Base-by-base conservation (phyloP, 2,113 vertebrate species). In the Caracal caracal region DNA sequence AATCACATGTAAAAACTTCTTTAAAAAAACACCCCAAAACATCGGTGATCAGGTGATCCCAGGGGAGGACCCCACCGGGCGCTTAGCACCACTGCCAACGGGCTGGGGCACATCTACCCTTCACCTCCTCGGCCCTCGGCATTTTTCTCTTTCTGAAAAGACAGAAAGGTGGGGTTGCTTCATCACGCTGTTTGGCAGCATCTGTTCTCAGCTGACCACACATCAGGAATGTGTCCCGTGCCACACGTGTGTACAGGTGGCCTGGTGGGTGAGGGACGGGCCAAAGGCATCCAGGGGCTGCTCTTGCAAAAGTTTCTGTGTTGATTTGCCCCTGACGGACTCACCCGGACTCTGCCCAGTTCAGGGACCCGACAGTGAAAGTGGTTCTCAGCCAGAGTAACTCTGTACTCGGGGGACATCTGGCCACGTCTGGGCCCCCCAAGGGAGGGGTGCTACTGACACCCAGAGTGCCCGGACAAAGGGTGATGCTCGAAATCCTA, bases 71-170 rank as follows among this genome's bases (percentile, higher is more conserved):
- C 6, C 81, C 4, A 0, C 65, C 11, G 0, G 24, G 85, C 0
- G 0, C 30, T 2, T 1, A 1, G 43, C 2, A 0, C 37, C n/a
- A 5, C 5, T 0, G 3, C 10, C 3, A 0, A 6, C 3, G 4
- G n/a, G 12, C 16, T 1, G 5, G 56, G 16, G 43, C 59, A 6
- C 1, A 1, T 22, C 40, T 3, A 0, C 2, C 43, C 83, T 9
- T 1, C 0, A 1, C 15, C 43, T 4, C 4, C 43, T 22, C 61
- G 30, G 17, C 16, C 2, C 26, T 22, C 2, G 3, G 26, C 3
- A 2, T 2, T 6, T 33, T 1, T 19, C 0, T 68, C 33, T 86
- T 76, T 19, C 12, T 10, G 20, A 37, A 17, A 63, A 79, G 71
- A 28, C 3, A 43, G 70, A n/a, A 40, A 61, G 40, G 5, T 2